Base-by-base conservation (phyloP, 2,888 invertebrate species). In the Sinopyrophorus schimmeli region DNA sequence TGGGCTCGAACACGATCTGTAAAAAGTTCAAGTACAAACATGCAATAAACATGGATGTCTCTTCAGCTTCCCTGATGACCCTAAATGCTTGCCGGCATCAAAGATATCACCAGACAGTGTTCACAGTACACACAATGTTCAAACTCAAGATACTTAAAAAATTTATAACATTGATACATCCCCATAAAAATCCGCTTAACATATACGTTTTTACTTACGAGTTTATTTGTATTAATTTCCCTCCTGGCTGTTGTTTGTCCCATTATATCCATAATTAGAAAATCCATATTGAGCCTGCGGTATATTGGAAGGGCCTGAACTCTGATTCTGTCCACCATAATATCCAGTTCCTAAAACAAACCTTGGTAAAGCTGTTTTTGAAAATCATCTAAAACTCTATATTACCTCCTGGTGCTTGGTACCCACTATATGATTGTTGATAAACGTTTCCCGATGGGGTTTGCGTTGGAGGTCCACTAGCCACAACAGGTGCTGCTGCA, bases 221-320 rank as follows among this genome's bases (percentile, higher is more conserved):
- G 28, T 48, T 32, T 27, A 44, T 24, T 16, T 14, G 20, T 14
- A 37, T 49, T 48, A 54, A 35, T 55, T 59, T 23, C 57, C 59
- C 39, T 57, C 57, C 31, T 48, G 44, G 31, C 55, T 47, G 21
- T 50, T 49, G 18, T 49, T 43, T 18, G 47, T 41, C 30, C 16
- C 70, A n/a, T 73, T 74, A 52, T 74, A 74, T 26, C 71, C 71
- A 51, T 76, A 76, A 11, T 70, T 70, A 9, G 74, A 71, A 59
- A 74, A 76, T 34, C 72, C 70, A 50, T 76, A 76, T 38, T 71
- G 72, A 28, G 69, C 69, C 53, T 73, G 74, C 5, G 72, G 71
- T 26, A 66, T 66, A 5, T 61, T 63, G 12, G 69, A 69, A 7
- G 69, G 70, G 30, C 61, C 65, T 12, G 63, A 56, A 43, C 66